A percentile compares a stretch with the other conserved stretches of the same genome.
Evolutionary conservation across 30 jellyfish, hydroid and myxozoan species (phyloP).

Genomic region (Clytia hemisphaerica): DNA sequence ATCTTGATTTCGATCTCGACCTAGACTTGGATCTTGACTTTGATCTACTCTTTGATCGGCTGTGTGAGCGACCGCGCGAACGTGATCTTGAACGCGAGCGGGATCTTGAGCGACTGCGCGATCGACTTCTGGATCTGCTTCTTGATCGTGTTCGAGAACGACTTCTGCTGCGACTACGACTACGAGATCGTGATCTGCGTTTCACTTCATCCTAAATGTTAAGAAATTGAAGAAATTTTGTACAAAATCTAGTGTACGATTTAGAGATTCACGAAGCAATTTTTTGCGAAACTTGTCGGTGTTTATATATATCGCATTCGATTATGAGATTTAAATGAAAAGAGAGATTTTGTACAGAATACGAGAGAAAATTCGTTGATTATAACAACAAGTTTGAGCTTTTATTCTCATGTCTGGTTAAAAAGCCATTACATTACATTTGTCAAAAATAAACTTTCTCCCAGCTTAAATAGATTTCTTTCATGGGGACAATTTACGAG

Average conservation of each 20-base stretch:
- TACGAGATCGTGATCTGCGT: conserved; percentile 27
- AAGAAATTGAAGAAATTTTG: too few relatives aligned
- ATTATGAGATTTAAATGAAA: too few relatives aligned
- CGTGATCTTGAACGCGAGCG: conserved; percentile 48
- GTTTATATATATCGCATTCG: too few relatives aligned
- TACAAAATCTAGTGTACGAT: too few relatives aligned
- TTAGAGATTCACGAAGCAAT: too few relatives aligned
- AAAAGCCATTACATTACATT: background rate
- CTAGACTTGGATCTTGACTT: conserved; percentile 32
- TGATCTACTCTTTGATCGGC: background rate
- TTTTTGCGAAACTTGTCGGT: too few relatives aligned
- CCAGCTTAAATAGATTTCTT: background rate
- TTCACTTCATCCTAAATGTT: conserved; percentile 42
- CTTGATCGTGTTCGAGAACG: conserved; percentile 29
- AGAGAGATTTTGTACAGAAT: too few relatives aligned
- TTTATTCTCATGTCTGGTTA: too few relatives aligned
- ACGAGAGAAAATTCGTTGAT: too few relatives aligned
- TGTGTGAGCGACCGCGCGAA: conserved; percentile 8
- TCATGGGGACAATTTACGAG: background rate
- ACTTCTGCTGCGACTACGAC: conserved; percentile 1
- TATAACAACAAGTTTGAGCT: too few relatives aligned
- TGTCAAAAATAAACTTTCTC: background rate
- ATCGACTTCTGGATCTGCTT: conserved; percentile 46
- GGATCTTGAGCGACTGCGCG: conserved; percentile 53
- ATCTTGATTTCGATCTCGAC: conserved; percentile 49